These are phyloP conservation scores for Tadarida brasiliensis DNA, from an alignment of 2,797 vertebrate genomes.

Conservation along the genomic window DNA sequence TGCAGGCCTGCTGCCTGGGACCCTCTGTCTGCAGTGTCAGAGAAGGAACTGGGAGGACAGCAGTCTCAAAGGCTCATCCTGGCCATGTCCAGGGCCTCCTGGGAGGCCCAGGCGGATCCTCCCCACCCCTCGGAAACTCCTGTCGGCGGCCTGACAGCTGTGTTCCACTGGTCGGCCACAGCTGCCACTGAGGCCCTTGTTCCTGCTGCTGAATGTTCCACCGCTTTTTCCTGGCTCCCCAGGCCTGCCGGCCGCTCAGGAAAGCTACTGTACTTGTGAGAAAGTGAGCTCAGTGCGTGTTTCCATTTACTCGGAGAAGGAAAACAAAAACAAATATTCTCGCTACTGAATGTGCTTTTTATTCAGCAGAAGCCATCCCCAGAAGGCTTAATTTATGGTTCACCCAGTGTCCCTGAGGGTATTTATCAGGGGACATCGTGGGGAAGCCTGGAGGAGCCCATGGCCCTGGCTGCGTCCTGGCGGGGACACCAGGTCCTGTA, in stretches of 20 bases:
- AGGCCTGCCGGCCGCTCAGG: constrained; percentile 86
- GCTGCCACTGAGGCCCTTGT: constrained; percentile 84
- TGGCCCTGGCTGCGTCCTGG: constrained; percentile 67
- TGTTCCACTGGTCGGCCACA: constrained; percentile 83
- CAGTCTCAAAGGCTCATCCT: neutral
- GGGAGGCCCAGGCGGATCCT: constrained; percentile 31
- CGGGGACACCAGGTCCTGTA: neutral
- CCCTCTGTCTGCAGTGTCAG: neutral
- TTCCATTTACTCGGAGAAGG: constrained; percentile 89
- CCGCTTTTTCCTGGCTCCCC: constrained; percentile 90
- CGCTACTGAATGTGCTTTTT: constrained; percentile 90
- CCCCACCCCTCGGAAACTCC: constrained; percentile 72
- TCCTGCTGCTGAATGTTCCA: constrained; percentile 84
- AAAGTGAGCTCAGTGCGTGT: constrained; percentile 90
- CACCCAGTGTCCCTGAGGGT: constrained; percentile 83
- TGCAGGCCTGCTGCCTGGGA: neutral
- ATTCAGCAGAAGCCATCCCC: constrained; percentile 86
- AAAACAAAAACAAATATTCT: constrained; percentile 90
- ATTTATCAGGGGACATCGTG: constrained; percentile 69
- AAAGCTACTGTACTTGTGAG: constrained; percentile 91
- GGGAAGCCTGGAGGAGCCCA: constrained; percentile 76
- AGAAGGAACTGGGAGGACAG: neutral
- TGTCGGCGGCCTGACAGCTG: constrained; percentile 82
- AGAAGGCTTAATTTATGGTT: constrained; percentile 84
- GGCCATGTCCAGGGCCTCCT: constrained; percentile 19